Conservation (phyloP, 1,140 invertebrate genomes). For the Sarcophaga bullata region DNA sequence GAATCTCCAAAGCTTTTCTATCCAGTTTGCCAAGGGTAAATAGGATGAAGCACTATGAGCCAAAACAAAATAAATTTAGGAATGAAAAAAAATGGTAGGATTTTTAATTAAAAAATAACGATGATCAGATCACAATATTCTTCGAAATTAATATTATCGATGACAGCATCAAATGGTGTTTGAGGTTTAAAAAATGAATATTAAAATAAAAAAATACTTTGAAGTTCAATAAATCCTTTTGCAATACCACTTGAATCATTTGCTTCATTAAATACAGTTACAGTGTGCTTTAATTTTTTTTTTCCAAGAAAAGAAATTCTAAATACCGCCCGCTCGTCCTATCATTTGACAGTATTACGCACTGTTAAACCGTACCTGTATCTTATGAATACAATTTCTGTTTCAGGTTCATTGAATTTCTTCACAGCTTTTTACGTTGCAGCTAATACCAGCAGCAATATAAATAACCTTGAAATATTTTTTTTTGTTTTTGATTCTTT, state of each 20-base stretch:
- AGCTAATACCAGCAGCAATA: background rate
- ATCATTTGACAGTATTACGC: conserved; percentile 2
- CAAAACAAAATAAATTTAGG: too few species aligned
- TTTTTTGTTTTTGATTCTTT: background rate
- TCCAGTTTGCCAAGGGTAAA: too few species aligned
- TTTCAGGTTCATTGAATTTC: conserved; percentile 11
- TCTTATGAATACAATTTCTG: background rate
- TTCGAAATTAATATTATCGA: too few species aligned
- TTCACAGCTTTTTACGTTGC: background rate
- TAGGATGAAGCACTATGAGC: too few species aligned
- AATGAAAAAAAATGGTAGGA: too few species aligned
- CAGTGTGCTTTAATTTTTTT: background rate
- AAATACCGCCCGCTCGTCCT: background rate
- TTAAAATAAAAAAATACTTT: background rate
- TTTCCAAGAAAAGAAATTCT: background rate
- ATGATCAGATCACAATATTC: too few species aligned
- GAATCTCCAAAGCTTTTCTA: too few species aligned
- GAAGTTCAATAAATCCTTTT: background rate
- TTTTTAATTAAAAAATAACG: too few species aligned
- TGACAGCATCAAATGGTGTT: too few species aligned
- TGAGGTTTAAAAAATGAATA: background rate
- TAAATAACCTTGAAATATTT: background rate
- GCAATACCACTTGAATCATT: background rate
- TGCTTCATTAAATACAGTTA: background rate
- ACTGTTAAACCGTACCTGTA: background rate